Percentiles rank a stretch among this genome's conserved stretches.
phyloP scores from a whole-genome alignment of 2,113 vertebrate genomes.

The Antennarius striatus region DNA sequence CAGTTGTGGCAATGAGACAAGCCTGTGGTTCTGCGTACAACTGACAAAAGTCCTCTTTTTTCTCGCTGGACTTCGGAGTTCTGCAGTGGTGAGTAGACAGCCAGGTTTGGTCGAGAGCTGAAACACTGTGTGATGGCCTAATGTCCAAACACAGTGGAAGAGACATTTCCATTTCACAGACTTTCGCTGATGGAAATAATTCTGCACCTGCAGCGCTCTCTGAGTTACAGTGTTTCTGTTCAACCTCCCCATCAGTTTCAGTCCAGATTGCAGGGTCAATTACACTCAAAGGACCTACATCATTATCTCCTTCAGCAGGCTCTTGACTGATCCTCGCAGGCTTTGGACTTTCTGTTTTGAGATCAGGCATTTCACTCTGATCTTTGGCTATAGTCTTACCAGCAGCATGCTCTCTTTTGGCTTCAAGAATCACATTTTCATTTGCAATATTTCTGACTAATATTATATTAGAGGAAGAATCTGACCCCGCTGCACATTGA shows the following conservation, averaged over 20 bases:
- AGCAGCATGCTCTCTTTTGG: conserved; percentile 25
- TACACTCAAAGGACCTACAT: conserved; percentile 50
- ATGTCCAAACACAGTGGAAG: background rate
- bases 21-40: conserved; percentile 23
- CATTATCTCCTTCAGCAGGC: conserved; percentile 64
- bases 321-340: conserved; percentile 50
- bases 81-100: conserved; percentile 13
- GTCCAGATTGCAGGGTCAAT: conserved; percentile 65
- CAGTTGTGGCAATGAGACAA: background rate
- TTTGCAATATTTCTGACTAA: conserved; percentile 36
- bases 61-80: conserved; percentile 15
- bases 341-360: conserved; percentile 44
- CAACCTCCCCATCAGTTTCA: conserved; percentile 44
- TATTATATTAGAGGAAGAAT: conserved; percentile 20
- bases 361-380: conserved; percentile 46
- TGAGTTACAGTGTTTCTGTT: conserved; percentile 45
- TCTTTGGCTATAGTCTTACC: conserved; percentile 37
- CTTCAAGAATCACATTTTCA: conserved; percentile 19
- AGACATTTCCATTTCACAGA: conserved; percentile 18
- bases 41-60: conserved; percentile 38
- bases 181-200: conserved; percentile 46
- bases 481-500: conserved; percentile 32
- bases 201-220: conserved; percentile 31
- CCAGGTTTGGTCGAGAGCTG: background rate
- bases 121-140: conserved; percentile 20